Percentiles rank a stretch among this genome's conserved stretches.
Evolutionary conservation across 53 echinoderm and acorn worm species (phyloP).

Genomic region (Astropecten irregularis): DNA sequence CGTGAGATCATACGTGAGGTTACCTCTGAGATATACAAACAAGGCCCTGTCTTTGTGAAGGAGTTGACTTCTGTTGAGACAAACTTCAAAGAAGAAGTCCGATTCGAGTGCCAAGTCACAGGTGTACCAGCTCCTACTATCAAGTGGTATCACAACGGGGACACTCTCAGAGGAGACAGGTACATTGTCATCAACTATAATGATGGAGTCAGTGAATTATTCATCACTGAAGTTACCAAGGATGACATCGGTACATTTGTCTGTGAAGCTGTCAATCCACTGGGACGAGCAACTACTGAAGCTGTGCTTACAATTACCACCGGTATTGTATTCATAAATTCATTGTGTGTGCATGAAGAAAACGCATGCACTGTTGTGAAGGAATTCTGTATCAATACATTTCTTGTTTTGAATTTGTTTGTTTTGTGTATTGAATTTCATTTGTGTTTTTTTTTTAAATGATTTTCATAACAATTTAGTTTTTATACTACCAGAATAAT

Average conservation of each 20-base stretch:
- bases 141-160: constrained; percentile 83
- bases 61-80: constrained; percentile 66
- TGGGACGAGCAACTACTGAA: constrained; percentile 77
- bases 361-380: background rate
- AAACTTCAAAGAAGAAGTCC: constrained; percentile 64
- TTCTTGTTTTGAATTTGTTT: background rate
- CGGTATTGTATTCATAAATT: constrained; percentile 42
- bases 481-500: no score
- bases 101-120: constrained; percentile 88
- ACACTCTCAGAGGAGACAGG: constrained; percentile 76
- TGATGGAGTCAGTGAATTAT: constrained; percentile 81
- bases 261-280: constrained; percentile 81
- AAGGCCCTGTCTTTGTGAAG: constrained; percentile 77
- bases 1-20: constrained; percentile 51
- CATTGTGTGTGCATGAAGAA: constrained; percentile 47
- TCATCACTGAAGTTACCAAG: constrained; percentile 87
- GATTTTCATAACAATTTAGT: no score
- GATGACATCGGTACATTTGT: constrained; percentile 86
- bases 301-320: constrained; percentile 64
- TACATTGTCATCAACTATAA: constrained; percentile 87
- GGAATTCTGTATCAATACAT: background rate
- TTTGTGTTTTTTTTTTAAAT: background rate
- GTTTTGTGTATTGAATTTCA: background rate
- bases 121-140: constrained; percentile 77
- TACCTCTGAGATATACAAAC: constrained; percentile 19